Evolutionary conservation across 2,888 invertebrate species (phyloP), one percentile per base, ranked within the genome.

Genomic region (Himalopsyche japonica): DNA sequence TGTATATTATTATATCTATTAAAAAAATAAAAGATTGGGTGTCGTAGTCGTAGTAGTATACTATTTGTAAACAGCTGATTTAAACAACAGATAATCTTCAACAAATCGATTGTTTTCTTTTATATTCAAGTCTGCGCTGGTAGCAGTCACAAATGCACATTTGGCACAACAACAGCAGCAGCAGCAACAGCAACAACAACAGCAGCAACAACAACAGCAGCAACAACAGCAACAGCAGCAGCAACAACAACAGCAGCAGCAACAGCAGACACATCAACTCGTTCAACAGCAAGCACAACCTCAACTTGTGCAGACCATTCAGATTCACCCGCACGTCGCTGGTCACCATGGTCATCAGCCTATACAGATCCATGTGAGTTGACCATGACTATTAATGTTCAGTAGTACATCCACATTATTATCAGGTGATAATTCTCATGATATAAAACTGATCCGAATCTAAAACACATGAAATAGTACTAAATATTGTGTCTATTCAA

Each of bases 341-440:
- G 64, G 83, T 8, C 83, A 85, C 47, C 84, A 84, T 32, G 82
- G 82, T 15, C 84, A 92, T 79, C 92, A 92, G 85, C 92, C 92
- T 0, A 92, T 92, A 89, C 92, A 92, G 84, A 92, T 92, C 87
- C 92, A 92, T 84, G 92, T 92, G 87, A 91, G 92, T 91, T 43
- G n/a, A 76, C 57, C 12, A 43, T 15, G 37, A 7, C 37, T 37
- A 37, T 37, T 6, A 32, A 32, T 32, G 6, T 32, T 32, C 32
- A 32, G 3, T n/a, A n/a, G n/a, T n/a, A n/a, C n/a, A n/a, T n/a
- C n/a, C n/a, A n/a, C n/a, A n/a, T n/a, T n/a, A n/a, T n/a, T n/a
- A n/a, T n/a, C n/a, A n/a, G n/a, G n/a, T n/a, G n/a, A n/a, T n/a
- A n/a, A n/a, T n/a, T n/a, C n/a, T n/a, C n/a, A n/a, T n/a, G n/a